Evolutionary conservation across 2,797 vertebrate genomes (phyloP).

Genomic region (Poeciliopsis gracilis): DNA sequence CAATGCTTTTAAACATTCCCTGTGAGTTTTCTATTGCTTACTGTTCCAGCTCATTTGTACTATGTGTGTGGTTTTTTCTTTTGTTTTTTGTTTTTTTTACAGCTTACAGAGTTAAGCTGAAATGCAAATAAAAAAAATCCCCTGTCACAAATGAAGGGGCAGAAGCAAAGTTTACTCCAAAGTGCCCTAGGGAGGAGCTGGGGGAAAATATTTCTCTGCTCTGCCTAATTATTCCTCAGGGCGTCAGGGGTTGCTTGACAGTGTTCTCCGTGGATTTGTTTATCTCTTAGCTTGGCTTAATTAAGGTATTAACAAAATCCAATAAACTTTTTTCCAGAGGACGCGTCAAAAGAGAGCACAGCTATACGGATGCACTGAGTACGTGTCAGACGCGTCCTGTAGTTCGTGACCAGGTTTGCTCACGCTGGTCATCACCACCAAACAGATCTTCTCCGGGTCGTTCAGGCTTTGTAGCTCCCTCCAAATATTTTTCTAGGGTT

Average conservation of each 20-base stretch:
- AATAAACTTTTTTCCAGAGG: not conserved
- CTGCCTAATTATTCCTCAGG: not conserved
- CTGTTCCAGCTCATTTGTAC: constrained; percentile 2
- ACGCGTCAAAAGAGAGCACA: not conserved
- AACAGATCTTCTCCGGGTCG: not conserved
- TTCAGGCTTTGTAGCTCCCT: not conserved
- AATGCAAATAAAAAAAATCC: constrained; percentile 5
- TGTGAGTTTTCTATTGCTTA: not conserved
- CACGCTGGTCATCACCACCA: not conserved
- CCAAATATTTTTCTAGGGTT: not conserved
- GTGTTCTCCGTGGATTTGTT: not conserved
- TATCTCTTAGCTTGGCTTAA: not conserved
- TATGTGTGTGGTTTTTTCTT: not conserved
- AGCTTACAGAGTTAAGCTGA: constrained; percentile 2
- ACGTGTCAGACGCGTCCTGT: not conserved
- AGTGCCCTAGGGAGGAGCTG: no score
- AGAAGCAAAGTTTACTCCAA: not conserved
- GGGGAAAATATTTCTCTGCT: not conserved
- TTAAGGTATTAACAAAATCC: constrained; percentile 3
- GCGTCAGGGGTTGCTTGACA: not conserved
- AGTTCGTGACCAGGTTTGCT: not conserved
- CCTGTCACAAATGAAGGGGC: constrained; percentile 3
- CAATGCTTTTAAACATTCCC: not conserved
- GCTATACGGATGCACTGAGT: not conserved
- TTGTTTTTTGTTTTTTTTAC: not conserved